phyloP scores from a whole-genome alignment of 2,113 vertebrate genomes.

The Melanerpes formicivorus region DNA sequence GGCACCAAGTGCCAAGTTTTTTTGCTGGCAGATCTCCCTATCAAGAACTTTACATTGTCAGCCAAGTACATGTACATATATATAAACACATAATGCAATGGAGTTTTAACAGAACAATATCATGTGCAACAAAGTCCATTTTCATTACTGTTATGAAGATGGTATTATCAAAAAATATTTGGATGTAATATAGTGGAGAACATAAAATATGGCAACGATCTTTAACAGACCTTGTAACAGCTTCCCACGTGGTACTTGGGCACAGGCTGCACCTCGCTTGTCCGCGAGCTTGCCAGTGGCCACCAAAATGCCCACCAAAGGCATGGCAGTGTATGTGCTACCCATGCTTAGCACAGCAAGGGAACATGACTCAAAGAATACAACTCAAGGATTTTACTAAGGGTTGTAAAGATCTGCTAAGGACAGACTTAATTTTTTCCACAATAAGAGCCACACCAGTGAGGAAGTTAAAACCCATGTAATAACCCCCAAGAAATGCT shows the following conservation, averaged over 20 bases:
- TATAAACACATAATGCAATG: rapidly evolving
- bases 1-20: neutral
- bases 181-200: neutral
- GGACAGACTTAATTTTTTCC: neutral
- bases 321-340: neutral
- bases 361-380: neutral
- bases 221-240: neutral
- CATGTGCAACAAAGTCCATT: neutral
- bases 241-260: neutral
- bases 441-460: neutral
- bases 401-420: neutral
- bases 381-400: neutral
- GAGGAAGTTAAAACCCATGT: neutral
- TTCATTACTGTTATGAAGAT: neutral
- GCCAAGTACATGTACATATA: neutral
- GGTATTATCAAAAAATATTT: neutral
- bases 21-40: neutral
- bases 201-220: neutral
- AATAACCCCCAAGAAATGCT: neutral
- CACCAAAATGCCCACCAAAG: neutral
- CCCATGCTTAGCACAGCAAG: neutral
- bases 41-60: neutral
- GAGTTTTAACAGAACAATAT: neutral
- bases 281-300: neutral
- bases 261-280: neutral